A percentile compares a stretch with the other conserved stretches of the same genome.
Conservation (phyloP, 2,113 vertebrate species). For the Hemicordylus capensis region DNA sequence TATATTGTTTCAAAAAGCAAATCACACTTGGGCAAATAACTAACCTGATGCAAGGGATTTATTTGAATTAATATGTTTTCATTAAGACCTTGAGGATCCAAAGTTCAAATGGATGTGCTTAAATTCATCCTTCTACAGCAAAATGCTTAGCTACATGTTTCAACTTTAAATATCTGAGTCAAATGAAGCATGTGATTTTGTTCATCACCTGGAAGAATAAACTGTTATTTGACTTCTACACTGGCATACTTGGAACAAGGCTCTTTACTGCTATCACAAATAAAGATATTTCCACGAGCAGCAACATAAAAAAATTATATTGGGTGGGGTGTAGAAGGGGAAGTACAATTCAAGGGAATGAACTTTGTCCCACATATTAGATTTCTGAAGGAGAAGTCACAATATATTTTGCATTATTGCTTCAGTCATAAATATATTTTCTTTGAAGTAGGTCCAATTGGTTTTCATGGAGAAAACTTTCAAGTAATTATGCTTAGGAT, state of each 20-base stretch:
- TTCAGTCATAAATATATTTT: no score
- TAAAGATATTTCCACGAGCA: no score
- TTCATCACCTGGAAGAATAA: neutral
- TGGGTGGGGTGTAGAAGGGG: no score
- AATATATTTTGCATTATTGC: no score
- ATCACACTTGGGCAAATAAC: neutral
- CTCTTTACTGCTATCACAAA: neutral
- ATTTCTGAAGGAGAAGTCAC: no score
- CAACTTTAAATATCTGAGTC: neutral
- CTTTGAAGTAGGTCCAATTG: no score
- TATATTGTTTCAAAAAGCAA: conserved; percentile 16
- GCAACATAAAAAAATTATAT: no score
- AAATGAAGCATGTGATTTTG: neutral
- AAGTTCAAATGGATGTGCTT: neutral
- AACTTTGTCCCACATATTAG: no score
- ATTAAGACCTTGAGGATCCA: neutral
- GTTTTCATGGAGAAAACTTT: no score
- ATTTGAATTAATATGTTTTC: conserved; percentile 3
- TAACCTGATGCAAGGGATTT: conserved; percentile 11
- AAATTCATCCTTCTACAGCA: neutral
- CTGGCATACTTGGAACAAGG: neutral
- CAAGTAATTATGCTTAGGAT: no score
- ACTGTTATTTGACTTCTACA: neutral
- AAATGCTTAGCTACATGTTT: neutral
- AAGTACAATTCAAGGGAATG: no score